phyloP scores from a whole-genome alignment of 2,113 vertebrate genomes.

The Rhipidura dahli region DNA sequence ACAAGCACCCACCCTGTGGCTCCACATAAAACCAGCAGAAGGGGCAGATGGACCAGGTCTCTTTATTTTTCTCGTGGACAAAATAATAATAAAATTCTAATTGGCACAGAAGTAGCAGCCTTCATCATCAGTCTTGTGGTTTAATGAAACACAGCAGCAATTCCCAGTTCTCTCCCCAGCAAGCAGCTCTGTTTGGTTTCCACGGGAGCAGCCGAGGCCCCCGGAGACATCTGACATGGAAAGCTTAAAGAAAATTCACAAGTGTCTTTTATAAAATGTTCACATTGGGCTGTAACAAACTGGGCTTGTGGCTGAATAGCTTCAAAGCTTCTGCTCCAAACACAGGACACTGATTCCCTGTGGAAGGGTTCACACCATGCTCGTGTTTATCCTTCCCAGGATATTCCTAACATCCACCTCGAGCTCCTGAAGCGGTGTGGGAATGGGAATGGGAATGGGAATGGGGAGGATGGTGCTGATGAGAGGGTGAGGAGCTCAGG shows the following conservation, averaged over 20 bases:
- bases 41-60: not conserved
- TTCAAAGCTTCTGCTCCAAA: not conserved
- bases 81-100: not conserved
- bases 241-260: not conserved
- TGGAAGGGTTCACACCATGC: not conserved
- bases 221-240: not conserved
- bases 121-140: not conserved
- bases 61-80: not conserved
- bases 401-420: accelerated
- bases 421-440: accelerated
- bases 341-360: not conserved
- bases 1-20: not conserved
- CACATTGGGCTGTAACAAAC: slow-evolving; percentile 35
- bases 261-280: not conserved
- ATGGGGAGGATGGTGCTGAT: not conserved
- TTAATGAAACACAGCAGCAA: slow-evolving; percentile 49
- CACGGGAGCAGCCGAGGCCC: not conserved
- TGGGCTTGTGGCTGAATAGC: not conserved
- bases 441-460: too few relatives aligned
- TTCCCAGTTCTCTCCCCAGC: slow-evolving; percentile 6
- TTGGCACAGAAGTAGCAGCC: slow-evolving; percentile 2
- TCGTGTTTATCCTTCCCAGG: not conserved
- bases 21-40: not conserved
- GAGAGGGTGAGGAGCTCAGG: not conserved
- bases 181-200: not conserved